Evolutionary conservation across 2,113 vertebrate genomes (phyloP).

Genomic region (Aspiorhynchus laticeps): DNA sequence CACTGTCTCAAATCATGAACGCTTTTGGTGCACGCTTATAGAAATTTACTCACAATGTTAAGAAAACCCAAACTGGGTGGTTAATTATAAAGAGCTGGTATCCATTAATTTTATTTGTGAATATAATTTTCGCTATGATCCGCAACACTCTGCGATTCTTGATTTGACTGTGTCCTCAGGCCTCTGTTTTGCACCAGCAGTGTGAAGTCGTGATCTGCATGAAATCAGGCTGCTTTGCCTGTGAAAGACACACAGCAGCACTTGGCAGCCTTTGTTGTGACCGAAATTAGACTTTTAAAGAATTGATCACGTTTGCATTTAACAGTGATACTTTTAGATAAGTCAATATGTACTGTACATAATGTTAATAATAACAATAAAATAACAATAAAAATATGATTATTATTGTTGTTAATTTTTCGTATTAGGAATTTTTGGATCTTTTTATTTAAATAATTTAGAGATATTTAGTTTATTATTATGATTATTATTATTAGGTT

Average conservation of each 20-base stretch:
- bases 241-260: constrained; percentile 48
- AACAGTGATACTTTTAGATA: constrained; percentile 48
- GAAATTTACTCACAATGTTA: neutral
- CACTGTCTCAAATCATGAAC: neutral
- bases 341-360: constrained; percentile 25
- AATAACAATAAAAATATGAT: neutral
- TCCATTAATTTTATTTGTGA: neutral
- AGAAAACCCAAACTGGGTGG: neutral
- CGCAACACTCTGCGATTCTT: neutral
- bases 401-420: neutral
- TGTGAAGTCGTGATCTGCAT: constrained; percentile 55
- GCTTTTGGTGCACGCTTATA: neutral
- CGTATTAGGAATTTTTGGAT: neutral
- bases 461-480: neutral
- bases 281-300: constrained; percentile 31
- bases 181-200: constrained; percentile 48
- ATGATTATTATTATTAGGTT: neutral
- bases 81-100: neutral
- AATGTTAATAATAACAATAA: neutral
- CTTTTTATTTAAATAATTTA: neutral
- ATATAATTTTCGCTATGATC: neutral
- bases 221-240: constrained; percentile 40
- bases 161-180: neutral
- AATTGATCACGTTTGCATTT: constrained; percentile 30
- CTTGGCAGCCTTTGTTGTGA: constrained; percentile 55